phyloP scores from a whole-genome alignment of 2,797 vertebrate species.

The Onychomys arenicola region DNA sequence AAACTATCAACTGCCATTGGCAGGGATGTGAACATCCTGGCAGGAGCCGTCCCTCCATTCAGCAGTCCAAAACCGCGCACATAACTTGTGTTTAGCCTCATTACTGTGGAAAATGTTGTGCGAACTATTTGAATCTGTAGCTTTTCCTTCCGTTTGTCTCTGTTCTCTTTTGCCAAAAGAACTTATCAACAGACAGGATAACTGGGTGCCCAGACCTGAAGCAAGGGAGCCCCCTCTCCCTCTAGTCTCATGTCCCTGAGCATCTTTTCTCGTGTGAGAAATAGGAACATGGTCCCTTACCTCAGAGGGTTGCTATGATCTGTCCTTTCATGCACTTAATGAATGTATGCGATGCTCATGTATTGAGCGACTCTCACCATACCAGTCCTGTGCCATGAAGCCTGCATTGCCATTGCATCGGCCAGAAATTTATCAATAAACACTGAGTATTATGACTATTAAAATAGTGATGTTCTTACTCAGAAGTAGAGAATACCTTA shows the following conservation, averaged over 20 bases:
- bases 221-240: not conserved
- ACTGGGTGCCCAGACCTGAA: not conserved
- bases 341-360: not conserved
- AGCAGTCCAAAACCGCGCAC: conserved; percentile 30
- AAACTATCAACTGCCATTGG: conserved; percentile 35
- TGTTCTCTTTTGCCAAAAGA: conserved; percentile 6
- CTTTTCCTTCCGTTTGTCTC: not conserved
- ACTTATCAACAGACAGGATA: not conserved
- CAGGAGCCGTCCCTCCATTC: not conserved
- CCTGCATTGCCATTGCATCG: not conserved
- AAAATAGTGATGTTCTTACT: conserved; percentile 5
- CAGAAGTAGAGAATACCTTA: not conserved
- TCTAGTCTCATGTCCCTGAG: not conserved
- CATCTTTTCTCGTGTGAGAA: not conserved
- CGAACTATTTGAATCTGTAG: not conserved
- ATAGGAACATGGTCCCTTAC: not conserved
- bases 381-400: not conserved
- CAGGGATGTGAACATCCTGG: conserved; percentile 12
- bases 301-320: not conserved
- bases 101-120: conserved; percentile 4
- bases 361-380: accelerated
- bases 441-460: not conserved
- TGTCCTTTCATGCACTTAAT: not conserved
- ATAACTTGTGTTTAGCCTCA: conserved; percentile 57
- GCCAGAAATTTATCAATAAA: conserved; percentile 9